Evolutionary conservation across 1,140 invertebrate species (phyloP).

Genomic region (Pseudachorutes palmiensis): DNA sequence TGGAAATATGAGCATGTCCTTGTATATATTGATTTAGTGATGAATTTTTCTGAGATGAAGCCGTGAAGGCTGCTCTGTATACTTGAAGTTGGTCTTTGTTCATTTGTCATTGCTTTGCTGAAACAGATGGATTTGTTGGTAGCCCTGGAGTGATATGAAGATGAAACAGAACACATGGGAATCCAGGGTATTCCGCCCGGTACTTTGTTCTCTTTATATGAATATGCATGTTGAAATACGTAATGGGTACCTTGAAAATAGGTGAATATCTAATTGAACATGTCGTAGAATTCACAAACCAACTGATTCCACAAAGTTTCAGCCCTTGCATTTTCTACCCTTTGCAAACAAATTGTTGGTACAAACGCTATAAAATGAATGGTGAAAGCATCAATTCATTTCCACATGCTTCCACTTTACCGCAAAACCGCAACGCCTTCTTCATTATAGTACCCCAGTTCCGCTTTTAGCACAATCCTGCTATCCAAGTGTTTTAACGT

Average conservation of each 20-base stretch:
- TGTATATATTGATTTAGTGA: neutral
- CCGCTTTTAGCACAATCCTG: no score
- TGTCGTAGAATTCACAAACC: no score
- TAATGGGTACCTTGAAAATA: neutral
- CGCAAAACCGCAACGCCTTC: no score
- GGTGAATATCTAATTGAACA: slow-evolving; percentile 6
- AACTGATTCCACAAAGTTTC: no score
- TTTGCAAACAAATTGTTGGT: no score
- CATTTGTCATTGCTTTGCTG: neutral
- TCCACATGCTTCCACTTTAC: no score
- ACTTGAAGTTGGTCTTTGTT: neutral
- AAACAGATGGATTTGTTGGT: slow-evolving; percentile 4
- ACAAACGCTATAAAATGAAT: no score
- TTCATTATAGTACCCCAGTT: no score
- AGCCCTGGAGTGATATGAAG: neutral
- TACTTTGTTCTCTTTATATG: neutral
- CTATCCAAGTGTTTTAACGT: no score
- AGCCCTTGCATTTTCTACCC: no score
- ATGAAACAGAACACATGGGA: neutral
- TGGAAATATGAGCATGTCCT: neutral
- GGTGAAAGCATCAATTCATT: no score
- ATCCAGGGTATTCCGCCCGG: neutral
- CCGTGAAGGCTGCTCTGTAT: neutral
- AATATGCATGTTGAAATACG: neutral
- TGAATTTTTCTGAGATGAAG: neutral